These are phyloP conservation scores for Petrophora chlorosata DNA, from an alignment of 2,888 invertebrate genomes.

Conservation along the genomic window DNA sequence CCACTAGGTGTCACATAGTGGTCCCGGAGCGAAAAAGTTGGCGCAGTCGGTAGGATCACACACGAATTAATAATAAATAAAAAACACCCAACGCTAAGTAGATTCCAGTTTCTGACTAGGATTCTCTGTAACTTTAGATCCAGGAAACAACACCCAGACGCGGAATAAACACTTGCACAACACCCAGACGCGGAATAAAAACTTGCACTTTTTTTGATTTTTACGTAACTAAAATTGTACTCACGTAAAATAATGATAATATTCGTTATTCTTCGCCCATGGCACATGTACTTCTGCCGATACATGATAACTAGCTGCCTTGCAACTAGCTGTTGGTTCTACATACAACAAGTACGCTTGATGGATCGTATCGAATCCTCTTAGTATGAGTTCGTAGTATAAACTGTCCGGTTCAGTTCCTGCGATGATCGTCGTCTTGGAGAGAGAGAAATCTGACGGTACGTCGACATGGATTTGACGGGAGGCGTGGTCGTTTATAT, in stretches of 20 bases:
- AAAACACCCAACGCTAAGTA: background rate
- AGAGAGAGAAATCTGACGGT: constrained; percentile 60
- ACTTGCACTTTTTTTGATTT: background rate
- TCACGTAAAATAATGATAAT: constrained; percentile 85
- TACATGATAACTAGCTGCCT: constrained; percentile 77
- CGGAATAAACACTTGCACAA: too few species aligned
- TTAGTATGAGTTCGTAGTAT: constrained; percentile 85
- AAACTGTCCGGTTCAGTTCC: constrained; percentile 84
- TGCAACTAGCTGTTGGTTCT: constrained; percentile 77
- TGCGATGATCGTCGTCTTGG: constrained; percentile 65
- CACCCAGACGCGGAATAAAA: too few species aligned
- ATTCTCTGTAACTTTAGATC: too few species aligned
- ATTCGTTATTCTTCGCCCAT: constrained; percentile 86
- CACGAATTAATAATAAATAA: background rate
- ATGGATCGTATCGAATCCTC: constrained; percentile 82
- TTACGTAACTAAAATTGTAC: constrained; percentile 42
- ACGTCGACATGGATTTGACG: constrained; percentile 60
- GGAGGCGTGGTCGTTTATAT: constrained; percentile 82
- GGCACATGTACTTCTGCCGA: constrained; percentile 85
- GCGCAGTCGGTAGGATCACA: constrained; percentile 1
- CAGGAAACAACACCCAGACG: too few species aligned
- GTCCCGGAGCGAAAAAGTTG: too few species aligned
- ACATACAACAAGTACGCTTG: constrained; percentile 85
- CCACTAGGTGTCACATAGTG: too few species aligned
- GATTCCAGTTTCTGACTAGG: too few species aligned